These are phyloP conservation scores for Orchestia grillus DNA, from an alignment of 1,140 invertebrate genomes.

Conservation along the genomic window DNA sequence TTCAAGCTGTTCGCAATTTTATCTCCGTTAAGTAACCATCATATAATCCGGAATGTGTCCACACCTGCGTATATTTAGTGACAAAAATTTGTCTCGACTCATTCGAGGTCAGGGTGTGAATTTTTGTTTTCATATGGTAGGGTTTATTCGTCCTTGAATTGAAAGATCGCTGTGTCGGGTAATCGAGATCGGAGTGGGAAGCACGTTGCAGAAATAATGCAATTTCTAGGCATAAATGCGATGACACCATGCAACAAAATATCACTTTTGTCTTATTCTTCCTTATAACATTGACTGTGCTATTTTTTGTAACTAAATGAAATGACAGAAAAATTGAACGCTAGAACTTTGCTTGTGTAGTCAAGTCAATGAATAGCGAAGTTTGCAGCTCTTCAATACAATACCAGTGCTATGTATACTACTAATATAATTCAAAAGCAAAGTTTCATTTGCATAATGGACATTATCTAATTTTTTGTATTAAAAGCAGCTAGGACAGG, in stretches of 20 bases:
- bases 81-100: background rate
- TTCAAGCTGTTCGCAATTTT: background rate
- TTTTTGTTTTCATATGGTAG: background rate
- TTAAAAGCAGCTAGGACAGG: no score
- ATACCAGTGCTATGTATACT: no score
- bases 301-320: no score
- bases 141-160: background rate
- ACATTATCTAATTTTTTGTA: no score
- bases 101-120: background rate
- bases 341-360: no score
- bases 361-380: no score
- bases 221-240: background rate
- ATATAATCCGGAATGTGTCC: background rate
- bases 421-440: no score
- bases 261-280: no score
- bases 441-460: no score
- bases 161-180: background rate
- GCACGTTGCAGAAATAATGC: background rate
- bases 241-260: background rate
- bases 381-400: no score
- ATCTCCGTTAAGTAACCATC: background rate
- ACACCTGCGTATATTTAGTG: background rate
- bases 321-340: no score
- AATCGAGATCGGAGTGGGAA: background rate
- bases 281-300: no score